These are phyloP conservation scores for Athetis lepigone DNA, from an alignment of 2,888 invertebrate genomes.

Conservation along the genomic window DNA sequence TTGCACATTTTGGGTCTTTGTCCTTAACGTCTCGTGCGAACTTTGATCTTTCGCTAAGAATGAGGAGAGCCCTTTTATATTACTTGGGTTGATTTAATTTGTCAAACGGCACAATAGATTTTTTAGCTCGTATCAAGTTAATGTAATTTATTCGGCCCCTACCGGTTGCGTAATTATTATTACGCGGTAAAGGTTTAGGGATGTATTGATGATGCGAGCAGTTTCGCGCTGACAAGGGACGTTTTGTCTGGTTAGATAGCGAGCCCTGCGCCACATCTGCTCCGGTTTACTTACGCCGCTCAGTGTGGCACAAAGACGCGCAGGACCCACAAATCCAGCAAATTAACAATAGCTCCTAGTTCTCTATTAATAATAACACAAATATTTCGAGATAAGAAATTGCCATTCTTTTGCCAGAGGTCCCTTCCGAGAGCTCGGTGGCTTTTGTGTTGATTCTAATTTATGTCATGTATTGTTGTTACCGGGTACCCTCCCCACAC, in stretches of 20 bases:
- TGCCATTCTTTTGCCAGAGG: conserved; percentile 88
- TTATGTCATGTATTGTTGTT: conserved; percentile 89
- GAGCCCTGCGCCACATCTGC: conserved; percentile 84
- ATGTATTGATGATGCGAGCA: conserved; percentile 75
- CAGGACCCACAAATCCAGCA: conserved; percentile 76
- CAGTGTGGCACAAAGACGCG: conserved; percentile 74
- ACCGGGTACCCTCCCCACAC: conserved; percentile 86
- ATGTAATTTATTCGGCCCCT: conserved; percentile 64
- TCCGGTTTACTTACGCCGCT: conserved; percentile 79
- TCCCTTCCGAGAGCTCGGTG: conserved; percentile 87
- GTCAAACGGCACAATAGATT: conserved; percentile 62
- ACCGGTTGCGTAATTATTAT: conserved; percentile 73
- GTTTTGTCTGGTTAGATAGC: conserved; percentile 76
- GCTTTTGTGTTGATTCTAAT: conserved; percentile 90
- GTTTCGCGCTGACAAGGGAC: conserved; percentile 73
- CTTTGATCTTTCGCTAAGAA: conserved; percentile 35
- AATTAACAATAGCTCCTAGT: conserved; percentile 84
- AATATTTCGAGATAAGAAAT: conserved; percentile 87
- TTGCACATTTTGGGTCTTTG: conserved; percentile 73
- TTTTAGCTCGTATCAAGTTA: conserved; percentile 56
- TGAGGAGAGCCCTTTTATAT: conserved; percentile 31
- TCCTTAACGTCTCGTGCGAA: conserved; percentile 51
- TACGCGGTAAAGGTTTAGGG: conserved; percentile 69
- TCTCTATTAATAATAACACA: conserved; percentile 86
- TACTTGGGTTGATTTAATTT: conserved; percentile 68